Evolutionary conservation across 2,797 vertebrate species (phyloP), one percentile per base, ranked within the genome.

Genomic region (Hyperoplus immaculatus): DNA sequence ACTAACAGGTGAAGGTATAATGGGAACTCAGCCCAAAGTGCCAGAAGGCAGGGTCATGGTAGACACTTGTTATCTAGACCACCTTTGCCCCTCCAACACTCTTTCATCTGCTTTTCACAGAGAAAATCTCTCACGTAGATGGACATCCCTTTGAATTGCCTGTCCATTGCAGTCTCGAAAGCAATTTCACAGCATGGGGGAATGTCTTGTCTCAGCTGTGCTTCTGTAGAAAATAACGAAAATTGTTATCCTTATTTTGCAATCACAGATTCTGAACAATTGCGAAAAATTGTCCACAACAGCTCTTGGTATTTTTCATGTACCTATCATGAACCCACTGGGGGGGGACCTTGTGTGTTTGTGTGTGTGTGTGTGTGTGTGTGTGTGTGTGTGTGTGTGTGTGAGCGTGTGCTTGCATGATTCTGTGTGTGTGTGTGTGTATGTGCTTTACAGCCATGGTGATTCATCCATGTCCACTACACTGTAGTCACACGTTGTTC

Each of bases 21-120:
- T 69, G 53, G 75, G 77, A 87, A 71, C 53, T 74, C 38, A 42
- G 78, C 62, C 77, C 62, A 61, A 81, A 81, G 83, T 63, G 75
- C 63, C 81, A 82, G 78, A 62, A 82, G 89, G 80, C 55, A 49
- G 75, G 82, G 82, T 89, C 72, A 83, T 21, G 18, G 62, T 51
- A 64, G 83, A 29, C 75, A 80, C 90, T 91, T 87, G 90, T 93
- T 92, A 89, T 85, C 74, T 43, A n/a, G 66, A 38, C 41, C 80
- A 89, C 83, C 83, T 92, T 66, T 88, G 71, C 64, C 74, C 84
- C 68, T 29, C 36, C 16, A 53, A 68, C 77, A 76, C 59, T 81
- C 84, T 71, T 89, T 91, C 80, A 86, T 91, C 72, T 86, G 81
- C 75, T 84, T 29, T 75, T 72, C 66, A 72, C 69, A 73, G 47